A percentile compares a stretch with the other conserved stretches of the same genome.
Conservation (phyloP, 1,140 invertebrate species). For the Anastrepha ludens region DNA sequence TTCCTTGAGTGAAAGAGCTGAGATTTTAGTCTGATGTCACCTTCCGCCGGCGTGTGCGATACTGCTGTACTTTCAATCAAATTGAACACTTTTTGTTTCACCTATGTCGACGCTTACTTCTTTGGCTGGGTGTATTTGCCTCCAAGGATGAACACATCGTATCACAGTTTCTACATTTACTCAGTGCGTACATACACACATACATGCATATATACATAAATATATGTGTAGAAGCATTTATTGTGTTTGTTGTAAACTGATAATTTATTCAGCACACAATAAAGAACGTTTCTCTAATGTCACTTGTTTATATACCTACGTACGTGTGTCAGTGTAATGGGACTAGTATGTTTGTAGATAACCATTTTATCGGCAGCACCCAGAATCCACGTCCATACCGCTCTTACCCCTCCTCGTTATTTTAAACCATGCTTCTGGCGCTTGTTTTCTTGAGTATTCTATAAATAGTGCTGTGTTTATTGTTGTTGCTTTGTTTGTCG, state of each 20-base stretch:
- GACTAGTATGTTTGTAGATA: slow-evolving; percentile 1
- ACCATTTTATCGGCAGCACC: slow-evolving; percentile 25
- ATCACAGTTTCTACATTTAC: slow-evolving; percentile 8
- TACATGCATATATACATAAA: neutral
- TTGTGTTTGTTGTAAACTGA: slow-evolving; percentile 24
- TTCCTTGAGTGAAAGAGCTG: neutral
- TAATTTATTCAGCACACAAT: slow-evolving; percentile 40
- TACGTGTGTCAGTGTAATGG: neutral
- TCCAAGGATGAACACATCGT: neutral
- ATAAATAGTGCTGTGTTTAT: slow-evolving; percentile 2
- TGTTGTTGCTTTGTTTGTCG: slow-evolving; percentile 37
- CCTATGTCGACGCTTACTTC: neutral
- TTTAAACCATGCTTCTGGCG: neutral
- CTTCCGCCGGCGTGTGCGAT: slow-evolving; percentile 13
- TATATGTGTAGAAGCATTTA: neutral
- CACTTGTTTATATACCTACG: neutral
- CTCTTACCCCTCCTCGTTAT: neutral
- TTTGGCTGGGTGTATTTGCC: neutral
- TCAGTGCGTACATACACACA: neutral
- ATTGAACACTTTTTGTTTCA: slow-evolving; percentile 37
- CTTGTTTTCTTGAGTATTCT: slow-evolving; percentile 15
- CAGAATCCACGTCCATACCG: neutral
- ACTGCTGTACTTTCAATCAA: slow-evolving; percentile 34
- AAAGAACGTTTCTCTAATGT: neutral
- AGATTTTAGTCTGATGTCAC: neutral